Base-by-base conservation (phyloP, 23 tunicate genomes). In the Ascidia mentula region DNA sequence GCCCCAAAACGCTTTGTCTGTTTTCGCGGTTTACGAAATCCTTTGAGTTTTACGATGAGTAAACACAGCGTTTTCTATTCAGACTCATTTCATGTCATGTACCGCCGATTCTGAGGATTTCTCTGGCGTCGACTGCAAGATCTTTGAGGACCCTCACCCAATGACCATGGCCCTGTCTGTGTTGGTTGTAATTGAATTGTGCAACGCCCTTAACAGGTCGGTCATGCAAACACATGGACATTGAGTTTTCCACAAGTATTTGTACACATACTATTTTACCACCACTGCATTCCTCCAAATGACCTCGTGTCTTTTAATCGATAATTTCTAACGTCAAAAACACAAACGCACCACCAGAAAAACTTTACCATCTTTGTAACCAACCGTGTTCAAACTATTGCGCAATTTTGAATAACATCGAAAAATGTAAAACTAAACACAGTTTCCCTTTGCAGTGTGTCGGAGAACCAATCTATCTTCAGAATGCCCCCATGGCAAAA, bases 151-250 rank as follows among this genome's bases (percentile, higher is more conserved):
- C 40, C 99, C 99, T 18, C 99, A 96, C 76, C 99, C 99, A 69
- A 96, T 96, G 99, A 96, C 99, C n/a, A 96, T 96, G 99, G 99
- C 99, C 37, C 87, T 96, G 7, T 91, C 97, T 42, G 99, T 96
- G 37, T 85, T 96, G 5, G 99, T 96, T 82, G 91, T 98, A 17
- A 96, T 96, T 78, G 99, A 96, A 77, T 59, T 96, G 71, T 87
- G 85, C 73, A 96, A 96, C 76, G 99, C 99, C n/a, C 82, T 96
- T 6, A 96, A 96, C 99, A 91, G 98, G 98, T 92, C 18, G 30
- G 69, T 53, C 65, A 3, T 28, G 2, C 12, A 5, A 26, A 53
- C 24, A 9, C 65, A 5, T n/a, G n/a, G n/a, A n/a, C n/a, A n/a
- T n/a, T n/a, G n/a, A n/a, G n/a, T n/a, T n/a, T n/a, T n/a, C n/a